Percentiles rank a stretch among this genome's conserved stretches.
phyloP scores from a whole-genome alignment of 2,797 vertebrate species.

The Poecile montanus region DNA sequence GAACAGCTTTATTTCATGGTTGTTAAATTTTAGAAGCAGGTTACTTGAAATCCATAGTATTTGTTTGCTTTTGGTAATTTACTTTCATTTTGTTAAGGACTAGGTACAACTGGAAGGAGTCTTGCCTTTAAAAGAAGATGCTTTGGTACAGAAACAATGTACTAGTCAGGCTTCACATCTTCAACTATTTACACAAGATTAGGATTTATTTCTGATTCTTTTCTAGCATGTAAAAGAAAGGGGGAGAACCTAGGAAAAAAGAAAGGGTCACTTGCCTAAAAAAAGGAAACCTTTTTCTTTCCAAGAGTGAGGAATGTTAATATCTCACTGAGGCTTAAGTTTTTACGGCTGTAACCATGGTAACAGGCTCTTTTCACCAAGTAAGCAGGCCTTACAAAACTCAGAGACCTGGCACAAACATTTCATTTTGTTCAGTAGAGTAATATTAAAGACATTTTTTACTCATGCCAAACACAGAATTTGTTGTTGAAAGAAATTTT shows the following conservation, averaged over 20 bases:
- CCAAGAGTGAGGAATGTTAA: conserved; percentile 75
- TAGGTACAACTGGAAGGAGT: conserved; percentile 64
- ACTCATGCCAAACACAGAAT: conserved; percentile 56
- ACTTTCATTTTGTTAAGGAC: conserved; percentile 60
- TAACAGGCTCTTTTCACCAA: conserved; percentile 70
- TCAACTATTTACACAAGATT: conserved; percentile 71
- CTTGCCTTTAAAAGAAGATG: conserved; percentile 68
- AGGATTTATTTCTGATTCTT: conserved; percentile 71
- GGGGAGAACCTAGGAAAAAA: conserved; percentile 40
- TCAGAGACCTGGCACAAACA: conserved; percentile 70
- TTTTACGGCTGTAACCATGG: conserved; percentile 74
- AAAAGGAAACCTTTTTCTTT: conserved; percentile 72
- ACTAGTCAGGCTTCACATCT: conserved; percentile 63
- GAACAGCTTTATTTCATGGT: conserved; percentile 4
- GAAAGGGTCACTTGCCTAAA: conserved; percentile 68
- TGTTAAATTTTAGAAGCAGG: conserved; percentile 45
- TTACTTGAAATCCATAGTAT: conserved; percentile 49
- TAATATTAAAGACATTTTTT: conserved; percentile 69
- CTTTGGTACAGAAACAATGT: conserved; percentile 69
- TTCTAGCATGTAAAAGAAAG: conserved; percentile 60
- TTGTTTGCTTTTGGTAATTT: conserved; percentile 66
- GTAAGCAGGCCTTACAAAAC: conserved; percentile 69
- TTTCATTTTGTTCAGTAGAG: conserved; percentile 70
- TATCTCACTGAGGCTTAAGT: conserved; percentile 68
- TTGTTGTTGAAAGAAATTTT: conserved; percentile 55